phyloP scores from a whole-genome alignment of 2,113 vertebrate genomes.

The Bos taurus region DNA sequence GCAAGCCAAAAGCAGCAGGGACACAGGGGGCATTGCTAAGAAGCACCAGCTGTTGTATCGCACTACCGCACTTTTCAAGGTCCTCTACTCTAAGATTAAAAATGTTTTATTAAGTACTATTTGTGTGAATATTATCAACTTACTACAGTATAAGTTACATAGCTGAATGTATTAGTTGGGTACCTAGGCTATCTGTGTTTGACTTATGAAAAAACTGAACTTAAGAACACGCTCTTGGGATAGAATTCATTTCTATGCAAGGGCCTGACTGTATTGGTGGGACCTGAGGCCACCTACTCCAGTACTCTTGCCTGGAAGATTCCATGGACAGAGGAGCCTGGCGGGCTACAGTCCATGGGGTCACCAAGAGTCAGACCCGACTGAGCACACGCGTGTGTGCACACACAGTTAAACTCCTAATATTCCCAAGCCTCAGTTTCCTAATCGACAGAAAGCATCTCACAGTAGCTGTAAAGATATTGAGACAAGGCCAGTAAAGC shows the following conservation, averaged over 20 bases:
- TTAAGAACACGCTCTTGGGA: not conserved
- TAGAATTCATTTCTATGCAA: not conserved
- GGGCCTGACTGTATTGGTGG: not conserved
- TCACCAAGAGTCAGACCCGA: not conserved
- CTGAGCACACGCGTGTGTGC: fast-evolving
- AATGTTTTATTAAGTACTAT: not conserved
- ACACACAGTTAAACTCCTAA: not conserved
- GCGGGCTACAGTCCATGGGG: not conserved
- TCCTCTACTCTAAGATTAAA: not conserved
- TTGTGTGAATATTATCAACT: not conserved
- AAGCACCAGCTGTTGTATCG: not conserved
- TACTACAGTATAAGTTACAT: not conserved
- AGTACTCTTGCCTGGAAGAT: not conserved
- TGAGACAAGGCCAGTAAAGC: not conserved
- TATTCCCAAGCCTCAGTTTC: not conserved
- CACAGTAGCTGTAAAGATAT: not conserved
- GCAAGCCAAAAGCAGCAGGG: not conserved
- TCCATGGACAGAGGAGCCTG: not conserved
- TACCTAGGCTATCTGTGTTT: not conserved
- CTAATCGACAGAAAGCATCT: too few species aligned
- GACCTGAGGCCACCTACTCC: not conserved
- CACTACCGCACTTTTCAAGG: not conserved
- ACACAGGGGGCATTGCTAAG: not conserved
- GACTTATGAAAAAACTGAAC: not conserved
- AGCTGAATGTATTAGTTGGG: not conserved